Evolutionary conservation across 2,113 vertebrate genomes (phyloP).

Genomic region (Martes martes): DNA sequence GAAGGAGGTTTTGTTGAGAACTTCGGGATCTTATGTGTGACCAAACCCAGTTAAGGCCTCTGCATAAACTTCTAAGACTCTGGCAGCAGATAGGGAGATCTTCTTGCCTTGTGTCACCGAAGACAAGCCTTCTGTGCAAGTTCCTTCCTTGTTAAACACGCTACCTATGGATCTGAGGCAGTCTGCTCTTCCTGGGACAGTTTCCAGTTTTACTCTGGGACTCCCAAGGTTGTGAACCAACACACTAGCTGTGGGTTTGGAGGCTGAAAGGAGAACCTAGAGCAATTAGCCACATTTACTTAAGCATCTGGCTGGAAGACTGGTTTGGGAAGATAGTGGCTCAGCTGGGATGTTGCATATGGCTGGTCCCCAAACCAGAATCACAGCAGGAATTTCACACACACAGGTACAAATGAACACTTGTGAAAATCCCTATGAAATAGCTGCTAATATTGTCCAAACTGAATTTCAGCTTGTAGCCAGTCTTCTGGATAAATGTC

Average conservation of each 20-base stretch:
- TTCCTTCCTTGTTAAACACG: background rate
- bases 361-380: background rate
- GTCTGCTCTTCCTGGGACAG: background rate
- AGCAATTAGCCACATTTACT: background rate
- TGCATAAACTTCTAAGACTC: background rate
- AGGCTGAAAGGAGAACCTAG: background rate
- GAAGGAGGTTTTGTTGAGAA: background rate
- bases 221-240: background rate
- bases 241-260: background rate
- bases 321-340: background rate
- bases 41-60: background rate
- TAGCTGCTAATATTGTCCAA: background rate
- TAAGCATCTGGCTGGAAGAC: background rate
- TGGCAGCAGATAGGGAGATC: background rate
- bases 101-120: background rate
- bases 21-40: background rate
- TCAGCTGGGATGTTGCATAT: background rate
- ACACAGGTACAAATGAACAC: background rate
- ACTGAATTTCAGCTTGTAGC: background rate
- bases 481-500: constrained; percentile 25
- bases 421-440: constrained; percentile 33
- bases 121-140: background rate
- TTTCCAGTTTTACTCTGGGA: background rate
- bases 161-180: background rate
- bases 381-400: constrained; percentile 37